Conservation (phyloP, 2,888 invertebrate species). For the Cinara cedri region DNA sequence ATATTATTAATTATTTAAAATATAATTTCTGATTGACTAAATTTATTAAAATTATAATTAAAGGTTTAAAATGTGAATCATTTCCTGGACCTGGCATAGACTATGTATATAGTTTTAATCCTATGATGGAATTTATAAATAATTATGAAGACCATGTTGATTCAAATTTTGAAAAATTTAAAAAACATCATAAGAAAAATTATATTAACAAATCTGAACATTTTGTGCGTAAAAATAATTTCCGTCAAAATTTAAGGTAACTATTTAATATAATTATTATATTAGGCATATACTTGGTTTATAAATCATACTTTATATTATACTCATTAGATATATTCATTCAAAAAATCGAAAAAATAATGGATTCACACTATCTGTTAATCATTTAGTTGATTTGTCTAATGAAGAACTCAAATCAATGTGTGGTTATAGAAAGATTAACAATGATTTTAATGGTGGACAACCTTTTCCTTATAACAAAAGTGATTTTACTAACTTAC, state of each 20-base stretch:
- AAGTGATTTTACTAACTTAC: constrained; percentile 61
- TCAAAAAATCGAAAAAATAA: constrained; percentile 79
- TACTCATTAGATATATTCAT: constrained; percentile 71
- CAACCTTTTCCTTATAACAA: constrained; percentile 77
- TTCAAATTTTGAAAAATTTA: constrained; percentile 77
- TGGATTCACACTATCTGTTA: constrained; percentile 78
- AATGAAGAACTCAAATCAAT: constrained; percentile 78
- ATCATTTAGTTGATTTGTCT: constrained; percentile 85
- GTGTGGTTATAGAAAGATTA: constrained; percentile 71
- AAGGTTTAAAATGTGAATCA: constrained; percentile 71
- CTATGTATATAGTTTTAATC: constrained; percentile 85
- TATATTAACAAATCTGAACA: constrained; percentile 74
- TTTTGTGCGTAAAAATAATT: constrained; percentile 74
- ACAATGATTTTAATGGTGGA: constrained; percentile 73
- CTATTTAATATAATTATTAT: constrained; percentile 58
- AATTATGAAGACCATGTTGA: constrained; percentile 74
- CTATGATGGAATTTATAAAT: constrained; percentile 88
- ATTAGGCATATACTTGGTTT: background rate
- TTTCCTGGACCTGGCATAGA: constrained; percentile 87
- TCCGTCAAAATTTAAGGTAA: constrained; percentile 84
- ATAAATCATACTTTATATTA: background rate
- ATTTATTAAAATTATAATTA: background rate
- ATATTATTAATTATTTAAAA: background rate
- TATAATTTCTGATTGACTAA: constrained; percentile 1
- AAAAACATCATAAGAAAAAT: constrained; percentile 72